Conservation (phyloP, 2,113 vertebrate genomes). For the Sebastes fasciatus region DNA sequence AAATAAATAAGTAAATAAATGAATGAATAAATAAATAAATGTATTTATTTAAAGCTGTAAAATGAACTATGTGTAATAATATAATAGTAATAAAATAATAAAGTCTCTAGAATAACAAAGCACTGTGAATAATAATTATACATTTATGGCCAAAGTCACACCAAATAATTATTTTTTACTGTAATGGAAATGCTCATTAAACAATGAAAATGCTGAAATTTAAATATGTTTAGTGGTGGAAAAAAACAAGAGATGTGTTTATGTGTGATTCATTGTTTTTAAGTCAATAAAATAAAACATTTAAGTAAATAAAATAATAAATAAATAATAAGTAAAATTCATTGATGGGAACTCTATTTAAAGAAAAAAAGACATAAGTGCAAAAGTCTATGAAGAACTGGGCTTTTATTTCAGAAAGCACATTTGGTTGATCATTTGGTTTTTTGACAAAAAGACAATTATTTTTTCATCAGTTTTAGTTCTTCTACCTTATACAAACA, state of each 20-base stretch:
- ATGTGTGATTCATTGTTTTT: neutral
- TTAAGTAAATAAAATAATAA: too few relatives aligned
- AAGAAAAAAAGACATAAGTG: neutral
- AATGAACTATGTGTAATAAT: neutral
- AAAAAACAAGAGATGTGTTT: neutral
- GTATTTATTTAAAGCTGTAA: neutral
- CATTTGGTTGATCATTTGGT: slow-evolving; percentile 68
- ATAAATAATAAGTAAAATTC: too few relatives aligned
- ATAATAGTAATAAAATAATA: too few relatives aligned
- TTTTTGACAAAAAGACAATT: slow-evolving; percentile 58
- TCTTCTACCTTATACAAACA: slow-evolving; percentile 77
- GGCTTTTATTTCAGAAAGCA: slow-evolving; percentile 77
- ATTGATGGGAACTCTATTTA: too few relatives aligned
- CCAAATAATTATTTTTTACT: neutral
- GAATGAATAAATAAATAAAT: too few relatives aligned
- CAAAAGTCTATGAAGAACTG: slow-evolving; percentile 55
- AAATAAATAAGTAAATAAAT: too few relatives aligned
- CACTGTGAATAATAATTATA: too few relatives aligned
- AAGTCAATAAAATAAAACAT: too few relatives aligned
- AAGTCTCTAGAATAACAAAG: neutral
- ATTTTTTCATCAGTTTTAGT: slow-evolving; percentile 71
- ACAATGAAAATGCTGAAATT: neutral
- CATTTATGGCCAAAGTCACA: neutral
- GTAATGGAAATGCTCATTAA: too few relatives aligned
- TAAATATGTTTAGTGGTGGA: neutral